Evolutionary conservation across 2,888 invertebrate genomes (phyloP).

Genomic region (Lucinisca nassula): DNA sequence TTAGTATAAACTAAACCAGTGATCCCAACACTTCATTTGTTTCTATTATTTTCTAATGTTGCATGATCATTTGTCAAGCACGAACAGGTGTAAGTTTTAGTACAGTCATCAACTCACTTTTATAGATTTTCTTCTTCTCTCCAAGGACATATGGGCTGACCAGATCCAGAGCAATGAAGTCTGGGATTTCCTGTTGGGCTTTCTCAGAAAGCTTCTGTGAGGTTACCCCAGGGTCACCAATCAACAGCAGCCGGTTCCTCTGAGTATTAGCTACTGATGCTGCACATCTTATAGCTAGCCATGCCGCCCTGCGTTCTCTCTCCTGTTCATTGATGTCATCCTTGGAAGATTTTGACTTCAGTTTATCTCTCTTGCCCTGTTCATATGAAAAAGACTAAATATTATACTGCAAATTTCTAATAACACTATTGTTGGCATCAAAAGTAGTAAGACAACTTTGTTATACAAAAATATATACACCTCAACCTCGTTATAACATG

Average conservation of each 20-base stretch:
- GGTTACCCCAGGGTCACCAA: conserved; percentile 81
- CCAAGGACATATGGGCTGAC: conserved; percentile 86
- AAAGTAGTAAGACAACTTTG: no score
- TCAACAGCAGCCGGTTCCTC: conserved; percentile 78
- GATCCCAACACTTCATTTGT: no score
- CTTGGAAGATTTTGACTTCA: conserved; percentile 37
- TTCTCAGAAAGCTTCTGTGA: conserved; percentile 75
- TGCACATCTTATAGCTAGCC: conserved; percentile 86
- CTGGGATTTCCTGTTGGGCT: conserved; percentile 81
- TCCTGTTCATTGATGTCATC: conserved; percentile 79
- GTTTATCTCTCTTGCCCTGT: not conserved
- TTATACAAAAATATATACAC: no score
- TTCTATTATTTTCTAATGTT: no score
- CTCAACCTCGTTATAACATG: no score
- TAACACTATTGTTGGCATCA: no score
- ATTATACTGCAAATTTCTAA: no score
- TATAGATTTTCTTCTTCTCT: conserved; percentile 86
- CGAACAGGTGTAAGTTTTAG: no score
- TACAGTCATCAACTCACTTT: no score
- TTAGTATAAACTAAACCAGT: no score
- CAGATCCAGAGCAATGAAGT: conserved; percentile 85
- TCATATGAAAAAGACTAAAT: no score
- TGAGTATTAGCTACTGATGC: conserved; percentile 82
- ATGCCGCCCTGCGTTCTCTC: conserved; percentile 82
- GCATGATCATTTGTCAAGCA: no score